phyloP scores from a whole-genome alignment of 2,888 invertebrate genomes.

The Pseudanteris insignis region DNA sequence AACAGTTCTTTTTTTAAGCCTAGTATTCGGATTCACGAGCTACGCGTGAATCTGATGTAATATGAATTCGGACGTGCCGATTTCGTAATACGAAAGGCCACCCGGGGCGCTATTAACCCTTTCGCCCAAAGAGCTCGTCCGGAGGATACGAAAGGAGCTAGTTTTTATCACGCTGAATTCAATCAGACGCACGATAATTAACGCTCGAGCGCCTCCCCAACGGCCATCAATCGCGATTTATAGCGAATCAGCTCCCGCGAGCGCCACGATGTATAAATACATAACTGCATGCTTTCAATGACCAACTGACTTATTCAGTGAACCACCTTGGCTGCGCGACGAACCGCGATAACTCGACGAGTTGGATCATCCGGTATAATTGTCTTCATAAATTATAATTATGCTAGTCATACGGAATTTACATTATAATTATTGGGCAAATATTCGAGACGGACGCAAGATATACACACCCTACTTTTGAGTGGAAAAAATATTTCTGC shows the following conservation, averaged over 20 bases:
- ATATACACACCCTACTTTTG: too few species aligned
- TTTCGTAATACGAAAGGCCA: conserved; percentile 41
- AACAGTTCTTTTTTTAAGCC: too few species aligned
- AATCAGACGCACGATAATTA: conserved; percentile 57
- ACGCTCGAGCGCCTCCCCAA: conserved; percentile 55
- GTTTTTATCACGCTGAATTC: conserved; percentile 56
- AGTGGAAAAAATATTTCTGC: too few species aligned
- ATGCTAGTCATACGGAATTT: conserved; percentile 28
- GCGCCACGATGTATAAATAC: conserved; percentile 47
- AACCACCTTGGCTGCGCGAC: conserved; percentile 38
- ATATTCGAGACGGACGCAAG: too few species aligned
- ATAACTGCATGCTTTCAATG: conserved; percentile 41
- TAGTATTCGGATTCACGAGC: conserved; percentile 6
- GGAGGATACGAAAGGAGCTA: conserved; percentile 47
- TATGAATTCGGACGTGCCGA: conserved; percentile 18
- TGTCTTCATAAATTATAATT: conserved; percentile 32
- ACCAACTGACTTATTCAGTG: conserved; percentile 48
- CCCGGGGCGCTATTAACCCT: conserved; percentile 44
- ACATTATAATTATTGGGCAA: neutral
- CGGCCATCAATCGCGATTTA: conserved; percentile 57
- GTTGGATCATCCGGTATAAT: conserved; percentile 34
- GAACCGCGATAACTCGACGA: conserved; percentile 21
- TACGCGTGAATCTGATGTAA: conserved; percentile 22
- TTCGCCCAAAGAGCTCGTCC: conserved; percentile 27
- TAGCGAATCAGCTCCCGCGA: conserved; percentile 48